phyloP scores from a whole-genome alignment of 2,113 vertebrate genomes.

The Aldabrachelys gigantea region DNA sequence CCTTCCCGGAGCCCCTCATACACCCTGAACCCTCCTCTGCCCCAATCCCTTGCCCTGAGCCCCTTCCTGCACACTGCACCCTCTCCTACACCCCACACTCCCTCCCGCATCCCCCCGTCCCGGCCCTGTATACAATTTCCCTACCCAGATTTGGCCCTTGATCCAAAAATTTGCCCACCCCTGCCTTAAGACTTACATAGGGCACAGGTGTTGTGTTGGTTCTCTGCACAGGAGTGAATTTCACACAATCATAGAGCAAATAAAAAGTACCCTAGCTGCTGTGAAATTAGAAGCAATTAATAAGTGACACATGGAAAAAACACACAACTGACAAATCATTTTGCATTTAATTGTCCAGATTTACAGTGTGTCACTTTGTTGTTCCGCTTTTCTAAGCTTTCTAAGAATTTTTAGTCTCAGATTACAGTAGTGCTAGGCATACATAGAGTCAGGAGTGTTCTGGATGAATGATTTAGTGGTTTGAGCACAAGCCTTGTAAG shows the following conservation, averaged over 20 bases:
- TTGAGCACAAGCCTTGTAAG: too few species aligned
- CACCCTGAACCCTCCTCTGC: too few species aligned
- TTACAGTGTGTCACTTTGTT: not conserved
- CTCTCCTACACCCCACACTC: too few species aligned
- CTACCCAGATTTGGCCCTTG: too few species aligned
- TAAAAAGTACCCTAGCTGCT: not conserved
- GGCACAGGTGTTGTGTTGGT: rapidly evolving
- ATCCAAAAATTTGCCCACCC: too few species aligned
- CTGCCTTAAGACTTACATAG: not conserved
- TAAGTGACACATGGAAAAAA: not conserved
- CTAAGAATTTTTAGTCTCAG: not conserved
- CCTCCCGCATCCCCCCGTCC: too few species aligned
- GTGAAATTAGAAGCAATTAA: not conserved
- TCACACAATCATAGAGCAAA: not conserved
- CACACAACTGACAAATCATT: not conserved
- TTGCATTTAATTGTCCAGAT: not conserved
- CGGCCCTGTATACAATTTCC: too few species aligned
- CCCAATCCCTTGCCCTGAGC: too few species aligned
- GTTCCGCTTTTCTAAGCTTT: not conserved
- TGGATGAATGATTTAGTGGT: too few species aligned
- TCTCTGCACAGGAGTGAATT: not conserved
- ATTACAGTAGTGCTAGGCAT: not conserved
- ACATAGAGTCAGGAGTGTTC: not conserved
- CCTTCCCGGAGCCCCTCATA: too few species aligned
- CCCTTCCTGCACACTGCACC: too few species aligned